Percentiles rank a stretch among this genome's conserved stretches.
Evolutionary conservation across 2,888 invertebrate species (phyloP).

Genomic region (Microplitis deprimator): DNA sequence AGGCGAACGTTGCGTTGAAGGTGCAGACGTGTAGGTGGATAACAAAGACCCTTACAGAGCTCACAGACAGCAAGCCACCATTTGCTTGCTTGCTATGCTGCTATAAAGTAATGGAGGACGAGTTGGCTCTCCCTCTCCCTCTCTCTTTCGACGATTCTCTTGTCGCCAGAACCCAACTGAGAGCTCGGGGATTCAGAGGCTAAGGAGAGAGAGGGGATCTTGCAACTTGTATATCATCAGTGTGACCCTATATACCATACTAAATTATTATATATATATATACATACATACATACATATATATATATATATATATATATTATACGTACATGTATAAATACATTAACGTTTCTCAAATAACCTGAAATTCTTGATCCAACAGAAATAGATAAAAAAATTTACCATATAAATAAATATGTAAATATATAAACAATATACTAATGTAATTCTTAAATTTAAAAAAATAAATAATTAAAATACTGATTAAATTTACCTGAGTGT

Average conservation of each 20-base stretch:
- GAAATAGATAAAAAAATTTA: not conserved
- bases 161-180: conserved; percentile 34
- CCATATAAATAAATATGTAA: not conserved
- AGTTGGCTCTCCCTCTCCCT: conserved; percentile 54
- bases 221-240: conserved; percentile 15
- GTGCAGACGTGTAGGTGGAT: conserved; percentile 49
- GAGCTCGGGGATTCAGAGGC: conserved; percentile 23
- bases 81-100: conserved; percentile 58
- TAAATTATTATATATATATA: conserved; percentile 3
- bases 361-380: not conserved
- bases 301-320: not conserved
- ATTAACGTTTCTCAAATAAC: not conserved
- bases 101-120: conserved; percentile 67
- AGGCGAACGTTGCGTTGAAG: not conserved
- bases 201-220: conserved; percentile 19
- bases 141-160: conserved; percentile 43
- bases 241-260: conserved; percentile 1
- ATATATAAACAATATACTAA: not conserved
- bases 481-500: too few species aligned
- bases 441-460: too few species aligned
- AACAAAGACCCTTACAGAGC: conserved; percentile 58
- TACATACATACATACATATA: not conserved
- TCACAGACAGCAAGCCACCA: conserved; percentile 62
- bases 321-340: not conserved
- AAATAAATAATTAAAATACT: too few species aligned